Evolutionary conservation across 2,888 invertebrate genomes (phyloP), one percentile per base, ranked within the genome.

Genomic region (Aphidius colemani): DNA sequence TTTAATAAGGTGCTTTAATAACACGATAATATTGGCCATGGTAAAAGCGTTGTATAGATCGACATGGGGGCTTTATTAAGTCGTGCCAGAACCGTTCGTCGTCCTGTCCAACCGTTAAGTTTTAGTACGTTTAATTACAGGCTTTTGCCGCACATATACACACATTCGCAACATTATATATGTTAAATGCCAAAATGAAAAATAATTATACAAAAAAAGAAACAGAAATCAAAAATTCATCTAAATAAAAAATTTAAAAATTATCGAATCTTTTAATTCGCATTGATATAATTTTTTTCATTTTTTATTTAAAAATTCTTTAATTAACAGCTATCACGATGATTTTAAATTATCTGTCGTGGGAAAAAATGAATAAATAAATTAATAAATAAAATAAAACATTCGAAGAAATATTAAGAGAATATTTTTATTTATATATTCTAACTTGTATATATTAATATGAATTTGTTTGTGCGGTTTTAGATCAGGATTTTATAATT

Each of bases 51-150:
- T 39, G 64, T 53, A 60, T 66, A 64, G 66, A 66, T 72, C 66
- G 66, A 61, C 49, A 63, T 61, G 66, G 67, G 65, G 69, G 67
- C 68, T 75, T 74, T 69, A 74, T 75, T 72, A 74, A 75, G 71
- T 71, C 69, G 70, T 71, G 69, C 70, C 59, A 44, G 56, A 63
- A 59, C 61, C 70, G 68, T 69, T 68, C 66, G 69, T 71, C 69
- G 64, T 45, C 30, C 53, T 67, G 69, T 64, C 64, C 68, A 67
- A 69, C 71, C 65, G 69, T 77, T 75, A 72, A 75, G 74, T 72
- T 77, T 76, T 75, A 76, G 71, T 74, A 70, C 74, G 70, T 74
- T 76, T 77, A 77, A 77, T 76, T 77, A 73, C 67, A 69, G 72
- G 71, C 69, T 69, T 65, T 40, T 11, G 53, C 10, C 55, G 50